Percentiles rank a stretch among this genome's conserved stretches.
phyloP scores from a whole-genome alignment of 2,888 invertebrate genomes.

The Linhomoeus sp. region DNA sequence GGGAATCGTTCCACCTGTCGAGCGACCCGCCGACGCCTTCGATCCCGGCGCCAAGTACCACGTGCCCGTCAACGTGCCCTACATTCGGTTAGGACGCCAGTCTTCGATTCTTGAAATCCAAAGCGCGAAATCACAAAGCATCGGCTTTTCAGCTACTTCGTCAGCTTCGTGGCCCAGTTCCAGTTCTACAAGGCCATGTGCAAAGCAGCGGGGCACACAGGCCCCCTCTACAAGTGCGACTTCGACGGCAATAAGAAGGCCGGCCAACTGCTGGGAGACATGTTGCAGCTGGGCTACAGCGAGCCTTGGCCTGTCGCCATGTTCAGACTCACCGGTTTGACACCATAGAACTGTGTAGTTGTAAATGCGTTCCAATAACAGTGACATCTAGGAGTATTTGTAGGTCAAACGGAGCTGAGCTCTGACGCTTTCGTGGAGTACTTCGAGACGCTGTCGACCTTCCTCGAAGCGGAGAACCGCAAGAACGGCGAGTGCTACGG shows the following conservation, averaged over 20 bases:
- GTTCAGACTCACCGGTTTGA: constrained; percentile 5
- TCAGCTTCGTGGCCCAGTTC: constrained; percentile 74
- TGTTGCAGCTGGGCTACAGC: constrained; percentile 7
- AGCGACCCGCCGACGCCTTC: neutral
- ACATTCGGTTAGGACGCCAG: constrained; percentile 7
- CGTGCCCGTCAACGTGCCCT: neutral
- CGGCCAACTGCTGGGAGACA: constrained; percentile 33
- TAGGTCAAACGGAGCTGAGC: no score
- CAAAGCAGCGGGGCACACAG: constrained; percentile 48
- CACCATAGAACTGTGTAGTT: no score
- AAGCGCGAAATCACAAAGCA: no score
- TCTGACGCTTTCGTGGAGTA: constrained; percentile 49
- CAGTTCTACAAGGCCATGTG: constrained; percentile 71
- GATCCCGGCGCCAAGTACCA: constrained; percentile 4
- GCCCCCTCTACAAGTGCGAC: constrained; percentile 70
- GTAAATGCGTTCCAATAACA: no score
- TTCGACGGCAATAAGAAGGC: constrained; percentile 68
- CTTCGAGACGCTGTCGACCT: constrained; percentile 65
- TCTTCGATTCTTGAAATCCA: no score
- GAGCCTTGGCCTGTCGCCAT: constrained; percentile 8
- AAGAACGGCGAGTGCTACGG: constrained; percentile 1
- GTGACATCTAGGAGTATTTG: no score
- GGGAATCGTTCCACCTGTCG: constrained; percentile 1
- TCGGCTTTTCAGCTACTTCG: constrained; percentile 51
- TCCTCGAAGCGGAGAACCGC: constrained; percentile 33